Base-by-base conservation (phyloP, 2,113 vertebrate species). In the Cynopterus brachyotis region DNA sequence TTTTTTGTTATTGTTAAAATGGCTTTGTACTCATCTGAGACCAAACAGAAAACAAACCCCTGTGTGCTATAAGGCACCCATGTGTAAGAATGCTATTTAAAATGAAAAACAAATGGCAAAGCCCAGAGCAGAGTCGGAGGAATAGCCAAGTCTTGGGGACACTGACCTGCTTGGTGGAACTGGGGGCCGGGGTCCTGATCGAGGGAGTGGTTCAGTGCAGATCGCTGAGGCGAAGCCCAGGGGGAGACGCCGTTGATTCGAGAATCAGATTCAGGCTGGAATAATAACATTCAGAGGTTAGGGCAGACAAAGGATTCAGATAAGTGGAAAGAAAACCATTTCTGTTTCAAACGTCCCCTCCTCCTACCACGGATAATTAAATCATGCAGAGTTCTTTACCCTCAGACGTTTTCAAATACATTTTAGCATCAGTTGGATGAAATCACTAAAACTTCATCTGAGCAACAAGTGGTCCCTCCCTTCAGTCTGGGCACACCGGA, bases 221-320 rank as follows among this genome's bases (percentile, higher is more conserved):
- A 98, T 84, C 98, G 98, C 94, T 98, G 98, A 35, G 98, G 98
- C 0, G 98, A 98, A 22, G 98, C 93, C 81, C 98, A 99, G 5
- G 99, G 99, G 42, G 99, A 99, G 72, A 99, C 79, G 0, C 99
- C 99, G 0, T 99, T 99, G 96, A 99, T 96, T 80, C 98, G 98
- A 9, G 98, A 98, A 95, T 99, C 99, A 4, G 99, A 98, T 75
- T 99, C 99, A 1, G 99, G 99, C 99, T 99, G 97, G 60, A 93
- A 80, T 19, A 93, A 80, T 24, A 12, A 94, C 90, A 95, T 45
- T 59, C 60, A 47, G 47, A 75, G 12, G 47, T 79, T 60, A 89
- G 81, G 80, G 60, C 5, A 64, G 35, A 85, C 20, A 45, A 78
- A 59, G 9, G 26, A 76, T 20, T 79, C 30, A 35, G 20, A 17